phyloP scores from a whole-genome alignment of 2,113 vertebrate species.

The Natator depressus region DNA sequence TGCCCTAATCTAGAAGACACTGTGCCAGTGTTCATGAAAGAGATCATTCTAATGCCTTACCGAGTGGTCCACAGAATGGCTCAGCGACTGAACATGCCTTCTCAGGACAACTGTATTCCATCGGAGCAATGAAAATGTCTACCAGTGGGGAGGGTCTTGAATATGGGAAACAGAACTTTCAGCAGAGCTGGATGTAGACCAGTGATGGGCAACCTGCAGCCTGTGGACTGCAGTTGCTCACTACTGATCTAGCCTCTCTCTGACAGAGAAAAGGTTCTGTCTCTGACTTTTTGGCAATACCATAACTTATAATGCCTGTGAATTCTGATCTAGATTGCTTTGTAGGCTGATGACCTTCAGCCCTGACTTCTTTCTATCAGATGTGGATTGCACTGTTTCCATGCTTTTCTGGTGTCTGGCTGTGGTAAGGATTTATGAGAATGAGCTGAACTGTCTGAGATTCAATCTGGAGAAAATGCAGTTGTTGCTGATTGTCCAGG shows the following conservation, averaged over 20 bases:
- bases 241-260: neutral
- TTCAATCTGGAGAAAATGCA: neutral
- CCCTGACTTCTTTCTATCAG: neutral
- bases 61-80: neutral
- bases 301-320: neutral
- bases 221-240: too few species aligned
- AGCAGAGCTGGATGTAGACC: too few species aligned
- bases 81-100: too few species aligned
- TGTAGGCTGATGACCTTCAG: neutral
- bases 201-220: too few species aligned
- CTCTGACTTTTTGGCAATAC: neutral
- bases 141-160: too few species aligned
- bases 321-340: neutral
- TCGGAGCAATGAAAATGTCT: too few species aligned
- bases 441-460: neutral
- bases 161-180: too few species aligned
- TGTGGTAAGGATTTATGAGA: neutral
- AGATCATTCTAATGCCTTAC: neutral
- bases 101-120: too few species aligned
- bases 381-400: neutral
- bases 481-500: neutral
- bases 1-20: neutral
- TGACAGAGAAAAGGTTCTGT: neutral
- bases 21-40: neutral
- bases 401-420: neutral